These are phyloP conservation scores for Xylota sylvarum DNA, from an alignment of 2,888 invertebrate species.

Conservation along the genomic window DNA sequence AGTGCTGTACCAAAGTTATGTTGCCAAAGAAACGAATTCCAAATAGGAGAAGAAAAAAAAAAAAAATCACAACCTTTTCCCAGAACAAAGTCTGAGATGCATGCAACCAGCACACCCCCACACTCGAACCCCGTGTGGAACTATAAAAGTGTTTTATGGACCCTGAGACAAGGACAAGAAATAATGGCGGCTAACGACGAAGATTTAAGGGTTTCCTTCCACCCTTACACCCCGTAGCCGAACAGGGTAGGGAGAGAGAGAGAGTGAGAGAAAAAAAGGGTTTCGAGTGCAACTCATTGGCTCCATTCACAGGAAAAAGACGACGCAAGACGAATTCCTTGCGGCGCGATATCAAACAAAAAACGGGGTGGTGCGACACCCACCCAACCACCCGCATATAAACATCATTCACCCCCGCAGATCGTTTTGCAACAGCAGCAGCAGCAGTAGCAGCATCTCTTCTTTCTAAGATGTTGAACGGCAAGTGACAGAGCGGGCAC, in stretches of 20 bases:
- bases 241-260: no score
- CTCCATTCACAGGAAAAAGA: slow-evolving; percentile 69
- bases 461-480: slow-evolving; percentile 71
- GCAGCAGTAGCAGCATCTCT: slow-evolving; percentile 66
- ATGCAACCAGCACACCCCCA: slow-evolving; percentile 50
- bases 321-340: slow-evolving; percentile 77
- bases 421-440: slow-evolving; percentile 74
- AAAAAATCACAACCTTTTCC: slow-evolving; percentile 24
- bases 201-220: slow-evolving; percentile 79
- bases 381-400: slow-evolving; percentile 71
- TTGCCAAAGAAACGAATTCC: slow-evolving; percentile 20
- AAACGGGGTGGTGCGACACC: slow-evolving; percentile 21
- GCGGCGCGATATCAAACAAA: slow-evolving; percentile 61
- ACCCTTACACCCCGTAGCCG: slow-evolving; percentile 38
- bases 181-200: slow-evolving; percentile 83
- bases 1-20: slow-evolving; percentile 20
- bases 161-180: slow-evolving; percentile 83
- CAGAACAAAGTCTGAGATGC: slow-evolving; percentile 31
- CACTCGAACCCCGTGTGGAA: slow-evolving; percentile 78
- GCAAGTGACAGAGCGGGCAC: slow-evolving; percentile 72
- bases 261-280: slow-evolving; percentile 40
- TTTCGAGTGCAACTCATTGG: slow-evolving; percentile 77
- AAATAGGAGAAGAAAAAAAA: slow-evolving; percentile 5
- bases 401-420: slow-evolving; percentile 79
- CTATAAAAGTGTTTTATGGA: slow-evolving; percentile 85